These are phyloP conservation scores for Pristionchus arcanus DNA, from an alignment of 2,888 invertebrate genomes.

Conservation along the genomic window DNA sequence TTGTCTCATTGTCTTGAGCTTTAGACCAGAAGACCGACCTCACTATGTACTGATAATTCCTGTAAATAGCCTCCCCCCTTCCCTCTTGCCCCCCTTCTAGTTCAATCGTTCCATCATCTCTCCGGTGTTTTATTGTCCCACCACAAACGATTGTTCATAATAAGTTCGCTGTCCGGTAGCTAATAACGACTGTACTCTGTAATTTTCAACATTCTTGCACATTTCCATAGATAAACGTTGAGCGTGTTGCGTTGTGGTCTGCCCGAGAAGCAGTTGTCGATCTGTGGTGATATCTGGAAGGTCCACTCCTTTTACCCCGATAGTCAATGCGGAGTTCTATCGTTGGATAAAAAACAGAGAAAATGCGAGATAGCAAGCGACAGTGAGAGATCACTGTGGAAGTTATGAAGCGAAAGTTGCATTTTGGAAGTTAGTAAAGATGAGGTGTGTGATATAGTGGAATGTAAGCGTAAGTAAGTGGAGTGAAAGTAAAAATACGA, in stretches of 20 bases:
- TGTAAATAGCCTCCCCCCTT: background rate
- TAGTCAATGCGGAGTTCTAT: no score
- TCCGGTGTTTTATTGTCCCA: background rate
- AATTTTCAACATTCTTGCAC: slow-evolving; percentile 18
- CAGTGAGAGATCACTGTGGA: no score
- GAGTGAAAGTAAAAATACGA: no score
- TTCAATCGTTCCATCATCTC: slow-evolving; percentile 3
- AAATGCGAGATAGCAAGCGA: no score
- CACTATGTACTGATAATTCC: slow-evolving; percentile 31
- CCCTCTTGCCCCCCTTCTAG: slow-evolving; percentile 20
- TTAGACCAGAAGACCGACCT: background rate
- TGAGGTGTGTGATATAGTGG: no score
- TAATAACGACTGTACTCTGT: slow-evolving; percentile 27
- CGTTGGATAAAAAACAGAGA: background rate
- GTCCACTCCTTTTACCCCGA: no score
- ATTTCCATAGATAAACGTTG: slow-evolving; percentile 45
- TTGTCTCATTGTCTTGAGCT: background rate
- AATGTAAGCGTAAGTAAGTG: no score
- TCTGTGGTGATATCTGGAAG: slow-evolving; percentile 1
- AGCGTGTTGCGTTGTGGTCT: background rate
- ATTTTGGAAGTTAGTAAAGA: no score
- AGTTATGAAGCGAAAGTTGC: no score
- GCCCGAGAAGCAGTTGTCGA: background rate
- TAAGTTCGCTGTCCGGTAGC: slow-evolving; percentile 17
- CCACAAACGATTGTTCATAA: background rate